Evolutionary conservation across 2,797 vertebrate genomes (phyloP).

Genomic region (Lateolabrax maculatus): DNA sequence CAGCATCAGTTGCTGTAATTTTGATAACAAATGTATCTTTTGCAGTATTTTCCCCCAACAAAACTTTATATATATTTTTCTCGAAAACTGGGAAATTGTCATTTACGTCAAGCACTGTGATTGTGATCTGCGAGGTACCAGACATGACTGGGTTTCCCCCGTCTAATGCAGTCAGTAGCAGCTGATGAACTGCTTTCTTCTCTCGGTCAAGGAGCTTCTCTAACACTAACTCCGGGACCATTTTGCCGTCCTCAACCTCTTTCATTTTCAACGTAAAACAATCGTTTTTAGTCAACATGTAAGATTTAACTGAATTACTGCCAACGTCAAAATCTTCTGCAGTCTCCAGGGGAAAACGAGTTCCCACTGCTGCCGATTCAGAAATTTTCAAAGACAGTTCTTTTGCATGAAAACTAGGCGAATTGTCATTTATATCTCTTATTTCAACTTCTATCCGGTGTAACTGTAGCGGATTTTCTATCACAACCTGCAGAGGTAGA

Average conservation of each 20-base stretch:
- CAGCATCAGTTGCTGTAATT: slow-evolving; percentile 62
- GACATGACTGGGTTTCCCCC: slow-evolving; percentile 69
- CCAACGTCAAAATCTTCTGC: slow-evolving; percentile 33
- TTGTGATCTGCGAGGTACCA: slow-evolving; percentile 58
- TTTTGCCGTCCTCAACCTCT: slow-evolving; percentile 50
- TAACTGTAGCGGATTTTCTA: slow-evolving; percentile 85
- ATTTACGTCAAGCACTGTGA: slow-evolving; percentile 66
- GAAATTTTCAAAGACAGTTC: background rate
- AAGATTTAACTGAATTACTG: slow-evolving; percentile 57
- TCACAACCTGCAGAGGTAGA: slow-evolving; percentile 83
- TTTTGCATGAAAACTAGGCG: slow-evolving; percentile 64
- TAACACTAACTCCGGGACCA: slow-evolving; percentile 68
- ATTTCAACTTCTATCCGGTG: slow-evolving; percentile 87
- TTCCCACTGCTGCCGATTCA: background rate
- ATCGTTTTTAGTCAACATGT: slow-evolving; percentile 64
- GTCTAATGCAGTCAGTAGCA: slow-evolving; percentile 70
- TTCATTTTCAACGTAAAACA: slow-evolving; percentile 73
- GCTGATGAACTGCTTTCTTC: slow-evolving; percentile 50
- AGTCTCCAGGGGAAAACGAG: background rate
- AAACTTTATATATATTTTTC: slow-evolving; percentile 45
- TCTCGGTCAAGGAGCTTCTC: slow-evolving; percentile 74
- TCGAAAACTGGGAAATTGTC: slow-evolving; percentile 72
- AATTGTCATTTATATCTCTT: slow-evolving; percentile 87
- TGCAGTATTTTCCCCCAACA: slow-evolving; percentile 39
- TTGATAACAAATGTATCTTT: slow-evolving; percentile 18